Evolutionary conservation across 2,797 vertebrate genomes (phyloP), one percentile per base, ranked within the genome.

Genomic region (Pseudochromis fuscus): DNA sequence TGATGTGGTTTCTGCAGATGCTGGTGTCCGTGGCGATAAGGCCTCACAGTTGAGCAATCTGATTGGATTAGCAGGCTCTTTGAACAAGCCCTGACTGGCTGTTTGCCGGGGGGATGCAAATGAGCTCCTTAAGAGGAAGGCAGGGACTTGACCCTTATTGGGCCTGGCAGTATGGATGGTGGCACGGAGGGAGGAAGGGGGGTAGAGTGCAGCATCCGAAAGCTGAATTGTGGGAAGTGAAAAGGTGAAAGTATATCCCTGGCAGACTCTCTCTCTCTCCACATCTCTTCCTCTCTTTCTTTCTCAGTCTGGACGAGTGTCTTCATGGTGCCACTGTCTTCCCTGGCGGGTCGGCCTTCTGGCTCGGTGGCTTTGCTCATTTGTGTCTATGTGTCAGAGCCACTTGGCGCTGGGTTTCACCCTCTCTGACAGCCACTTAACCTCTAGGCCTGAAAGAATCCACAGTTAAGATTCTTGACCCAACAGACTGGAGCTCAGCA

Each of bases 101-200:
- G 87, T 84, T 89, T 89, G 90, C 91, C 87, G 89, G 87, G 76
- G 80, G 91, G 91, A 93, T 92, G 91, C 89, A 92, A 93, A 93
- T 92, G 75, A 91, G 89, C 77, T 89, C 77, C 87, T 91, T 86
- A 90, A 87, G 88, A 91, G 78, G 63, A 83, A 84, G 76, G 81
- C 79, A 66, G 70, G 59, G 67, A 53, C 80, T 76, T 91, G 91
- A 94, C 91, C 91, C 87, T 94, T 87, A 92, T 92, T 90, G 75
- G 81, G 67, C 85, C 77, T 92, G 91, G 87, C 92, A 91, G 79
- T 70, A 75, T 49, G 83, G 89, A 86, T 68, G 68, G 85, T 86
- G 83, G 89, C 78, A 77, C 23, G 53, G 61, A 53, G 62, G 64
- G 75, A 75, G 70, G 71, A 69, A 68, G 82, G 77, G 81, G 81